Conservation (phyloP, 1,140 invertebrate genomes). For the Phymastichus coffea region DNA sequence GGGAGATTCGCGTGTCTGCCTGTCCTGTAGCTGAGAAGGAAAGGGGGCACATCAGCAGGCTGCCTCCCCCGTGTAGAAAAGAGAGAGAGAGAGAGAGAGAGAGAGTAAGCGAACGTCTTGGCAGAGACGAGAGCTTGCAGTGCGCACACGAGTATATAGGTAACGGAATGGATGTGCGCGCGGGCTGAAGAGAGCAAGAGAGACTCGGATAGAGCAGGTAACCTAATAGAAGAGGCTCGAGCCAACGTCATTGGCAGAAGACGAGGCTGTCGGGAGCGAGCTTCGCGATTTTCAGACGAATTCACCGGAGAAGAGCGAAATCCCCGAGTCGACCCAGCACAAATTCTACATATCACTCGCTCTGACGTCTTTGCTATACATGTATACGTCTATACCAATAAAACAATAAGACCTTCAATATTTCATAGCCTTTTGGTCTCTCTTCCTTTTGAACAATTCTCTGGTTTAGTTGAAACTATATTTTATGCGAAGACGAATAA, state of each 20-base stretch:
- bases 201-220: constrained; percentile 50
- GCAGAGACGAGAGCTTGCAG: not conserved
- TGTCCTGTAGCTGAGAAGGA: constrained; percentile 30
- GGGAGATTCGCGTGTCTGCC: constrained; percentile 39
- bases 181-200: constrained; percentile 36
- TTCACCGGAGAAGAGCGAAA: constrained; percentile 43
- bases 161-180: constrained; percentile 7
- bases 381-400: not conserved
- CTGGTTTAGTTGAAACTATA: too few species aligned
- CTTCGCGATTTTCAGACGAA: constrained; percentile 49
- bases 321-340: constrained; percentile 29
- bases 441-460: too few species aligned
- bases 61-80: constrained; percentile 24
- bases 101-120: constrained; percentile 8
- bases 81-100: constrained; percentile 22
- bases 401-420: too few species aligned
- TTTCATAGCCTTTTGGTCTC: too few species aligned
- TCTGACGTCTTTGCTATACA: not conserved
- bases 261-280: constrained; percentile 44
- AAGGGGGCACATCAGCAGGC: constrained; percentile 23
- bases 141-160: not conserved
- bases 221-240: constrained; percentile 51
- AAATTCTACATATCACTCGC: constrained; percentile 21
- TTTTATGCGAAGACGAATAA: too few species aligned
- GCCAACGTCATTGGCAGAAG: constrained; percentile 53